Evolutionary conservation across 2,888 invertebrate species (phyloP), one percentile per base, ranked within the genome.

Genomic region (Notocelia uddmanniana): DNA sequence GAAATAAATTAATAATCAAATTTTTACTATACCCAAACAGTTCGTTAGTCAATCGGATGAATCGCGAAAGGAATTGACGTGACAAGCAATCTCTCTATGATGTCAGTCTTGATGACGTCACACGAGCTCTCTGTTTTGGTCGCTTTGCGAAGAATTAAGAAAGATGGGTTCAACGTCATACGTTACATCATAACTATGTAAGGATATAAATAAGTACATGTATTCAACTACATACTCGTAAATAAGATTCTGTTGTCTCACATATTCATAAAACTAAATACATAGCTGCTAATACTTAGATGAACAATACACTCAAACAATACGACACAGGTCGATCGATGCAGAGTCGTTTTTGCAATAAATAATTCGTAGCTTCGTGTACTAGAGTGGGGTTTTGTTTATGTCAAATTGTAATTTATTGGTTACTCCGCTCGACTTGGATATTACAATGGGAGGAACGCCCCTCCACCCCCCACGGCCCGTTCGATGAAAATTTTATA

Each of bases 351-450:
- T 83, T 87, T 83, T 82, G 89, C 84, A 87, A 92, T 91, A 91
- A 90, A 91, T 92, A 90, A 91, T 90, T 89, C 89, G 78, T 79
- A 81, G 83, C 86, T 82, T 83, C 87, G 87, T 89, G 88, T 86
- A 86, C 84, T 82, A 84, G 84, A 85, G 85, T 83, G 88, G 89
- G 89, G 91, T 89, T 91, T 91, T 91, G 90, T 91, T 91, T 91
- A 87, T 90, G 91, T 92, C 90, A 92, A 92, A 92, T 92, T 90
- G 91, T 92, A 92, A 92, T 91, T 91, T 92, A 92, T 92, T 86
- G 90, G 89, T 88, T 89, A 85, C 88, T 87, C 85, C 87, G 88
- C 87, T 87, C 88, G 86, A 86, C 90, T 92, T 87, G 88, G 89
- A 90, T 93, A 93, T 93, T 92, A 92, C 89, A 83, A 79, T 79